Base-by-base conservation (phyloP, 2,113 vertebrate species). In the Calyptomena viridis region DNA sequence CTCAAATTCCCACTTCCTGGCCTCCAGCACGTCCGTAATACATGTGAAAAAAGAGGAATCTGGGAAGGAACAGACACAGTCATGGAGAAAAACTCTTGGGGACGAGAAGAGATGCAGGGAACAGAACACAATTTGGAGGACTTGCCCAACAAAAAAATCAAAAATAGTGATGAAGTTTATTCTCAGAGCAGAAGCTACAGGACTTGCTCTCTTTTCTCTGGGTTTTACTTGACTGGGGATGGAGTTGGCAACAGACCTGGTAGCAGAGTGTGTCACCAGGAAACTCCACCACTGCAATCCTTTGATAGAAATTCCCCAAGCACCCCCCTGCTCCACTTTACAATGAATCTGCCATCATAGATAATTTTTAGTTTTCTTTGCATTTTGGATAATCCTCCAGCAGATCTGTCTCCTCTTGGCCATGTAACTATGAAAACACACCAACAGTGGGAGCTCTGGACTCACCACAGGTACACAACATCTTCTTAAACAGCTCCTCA, bases 351-450 rank as follows among this genome's bases (percentile, higher is more conserved):
- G n/a, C 23, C n/a, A 59, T 16, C n/a, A 37, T 11, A 37, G 39
- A 13, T 10, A 21, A 28, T 19, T 42, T 33, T 19, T 6, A 3
- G 12, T 14, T 55, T 74, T 28, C 22, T 39, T 33, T 7, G 8
- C 28, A 5, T 39, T 55, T 47, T 21, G 25, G 50, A 8, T 22
- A 17, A 23, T 39, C n/a, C 11, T 8, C 42, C 30, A 8, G 20
- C 5, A 25, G 24, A 8, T 24, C 3, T 7, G 5, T 50, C 25
- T 52, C 72, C 21, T 5, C 21, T 19, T 25, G 44, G 35, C 72
- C 53, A 31, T 1, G 0, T 9, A 25, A 16, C 30, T 6, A 5
- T 3, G 8, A 50, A 37, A 59, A 52, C 25, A 22, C 20, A 5
- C 1, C 24, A 35, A 9, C 1, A 20, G 9, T 19, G 20, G 50